Conservation (phyloP, 2,797 vertebrate species). For the Babyrousa celebensis region DNA sequence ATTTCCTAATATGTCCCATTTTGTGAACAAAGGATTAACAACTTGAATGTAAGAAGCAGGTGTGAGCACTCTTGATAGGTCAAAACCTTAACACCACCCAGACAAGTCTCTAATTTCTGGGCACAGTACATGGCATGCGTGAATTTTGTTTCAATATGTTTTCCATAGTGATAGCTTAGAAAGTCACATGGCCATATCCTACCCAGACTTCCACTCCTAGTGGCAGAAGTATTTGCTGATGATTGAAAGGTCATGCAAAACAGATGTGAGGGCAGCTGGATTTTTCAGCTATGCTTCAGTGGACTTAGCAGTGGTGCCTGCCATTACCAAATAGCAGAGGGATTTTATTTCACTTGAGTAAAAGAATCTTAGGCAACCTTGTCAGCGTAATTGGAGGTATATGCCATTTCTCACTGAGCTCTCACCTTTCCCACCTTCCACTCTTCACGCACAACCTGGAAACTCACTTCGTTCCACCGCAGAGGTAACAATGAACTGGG, state of each 20-base stretch:
- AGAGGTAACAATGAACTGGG: neutral
- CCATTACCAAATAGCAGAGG: neutral
- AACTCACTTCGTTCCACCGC: neutral
- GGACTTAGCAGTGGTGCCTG: conserved; percentile 64
- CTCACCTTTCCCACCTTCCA: neutral
- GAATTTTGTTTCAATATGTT: conserved; percentile 77
- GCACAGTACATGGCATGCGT: conserved; percentile 67
- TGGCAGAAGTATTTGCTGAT: conserved; percentile 70
- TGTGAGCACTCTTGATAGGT: conserved; percentile 77
- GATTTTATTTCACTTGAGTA: conserved; percentile 51
- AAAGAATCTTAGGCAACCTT: conserved; percentile 34
- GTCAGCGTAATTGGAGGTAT: neutral
- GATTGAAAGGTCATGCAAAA: conserved; percentile 81
- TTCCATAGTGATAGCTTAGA: conserved; percentile 70
- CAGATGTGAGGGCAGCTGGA: conserved; percentile 82
- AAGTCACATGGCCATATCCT: conserved; percentile 63
- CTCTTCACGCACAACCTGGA: neutral
- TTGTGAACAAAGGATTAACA: conserved; percentile 80
- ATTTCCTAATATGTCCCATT: conserved; percentile 80
- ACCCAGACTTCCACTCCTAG: conserved; percentile 47
- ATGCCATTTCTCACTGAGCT: neutral
- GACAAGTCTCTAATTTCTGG: conserved; percentile 79
- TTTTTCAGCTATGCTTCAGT: conserved; percentile 73
- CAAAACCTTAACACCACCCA: conserved; percentile 75
- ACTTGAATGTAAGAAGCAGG: conserved; percentile 84